A percentile compares a stretch with the other conserved stretches of the same genome.
Conservation (phyloP, 1,140 invertebrate genomes). For the Drosophila chauvacae region DNA sequence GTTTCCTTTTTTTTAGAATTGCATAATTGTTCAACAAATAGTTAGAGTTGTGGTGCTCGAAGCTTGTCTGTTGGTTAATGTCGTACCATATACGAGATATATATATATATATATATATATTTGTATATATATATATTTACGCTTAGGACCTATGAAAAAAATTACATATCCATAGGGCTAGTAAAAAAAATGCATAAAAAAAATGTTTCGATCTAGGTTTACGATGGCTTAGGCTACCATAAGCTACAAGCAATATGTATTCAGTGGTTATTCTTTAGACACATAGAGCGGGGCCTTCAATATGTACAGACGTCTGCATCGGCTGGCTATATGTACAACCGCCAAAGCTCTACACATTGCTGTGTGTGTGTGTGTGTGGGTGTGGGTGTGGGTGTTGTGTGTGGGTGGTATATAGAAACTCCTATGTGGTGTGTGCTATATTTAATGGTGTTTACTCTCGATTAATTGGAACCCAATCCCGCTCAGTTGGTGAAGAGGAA, state of each 20-base stretch:
- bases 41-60: slow-evolving; percentile 44
- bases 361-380: not conserved
- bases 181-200: slow-evolving; percentile 41
- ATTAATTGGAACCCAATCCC: slow-evolving; percentile 64
- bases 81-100: slow-evolving; percentile 18
- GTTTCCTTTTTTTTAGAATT: slow-evolving; percentile 29
- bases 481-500: slow-evolving; percentile 81
- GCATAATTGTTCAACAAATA: slow-evolving; percentile 65
- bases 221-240: slow-evolving; percentile 37
- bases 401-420: slow-evolving; percentile 6
- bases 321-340: slow-evolving; percentile 43
- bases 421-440: not conserved
- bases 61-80: slow-evolving; percentile 52
- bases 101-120: not conserved
- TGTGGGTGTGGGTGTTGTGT: not conserved
- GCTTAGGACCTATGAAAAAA: slow-evolving; percentile 37
- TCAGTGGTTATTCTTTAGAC: slow-evolving; percentile 22
- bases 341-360: slow-evolving; percentile 11
- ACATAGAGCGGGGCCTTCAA: slow-evolving; percentile 20
- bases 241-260: slow-evolving; percentile 40
- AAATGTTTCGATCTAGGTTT: slow-evolving; percentile 20
- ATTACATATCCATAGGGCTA: slow-evolving; percentile 62
- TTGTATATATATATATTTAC: slow-evolving; percentile 27
- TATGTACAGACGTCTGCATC: slow-evolving; percentile 31
- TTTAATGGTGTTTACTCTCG: not conserved